Evolutionary conservation across 2,113 vertebrate species (phyloP).

Genomic region (Polyodon spathula): DNA sequence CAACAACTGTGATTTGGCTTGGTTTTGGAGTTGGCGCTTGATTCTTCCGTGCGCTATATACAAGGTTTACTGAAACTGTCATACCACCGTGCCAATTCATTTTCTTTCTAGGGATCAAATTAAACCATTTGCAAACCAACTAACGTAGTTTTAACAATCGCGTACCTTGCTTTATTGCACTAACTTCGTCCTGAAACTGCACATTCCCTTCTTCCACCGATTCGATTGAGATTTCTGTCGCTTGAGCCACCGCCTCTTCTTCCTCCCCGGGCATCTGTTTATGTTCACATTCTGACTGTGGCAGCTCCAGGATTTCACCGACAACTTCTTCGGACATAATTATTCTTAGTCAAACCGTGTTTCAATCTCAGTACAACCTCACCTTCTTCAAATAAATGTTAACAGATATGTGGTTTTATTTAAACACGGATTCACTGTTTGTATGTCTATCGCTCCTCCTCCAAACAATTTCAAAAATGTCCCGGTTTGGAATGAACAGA

Average conservation of each 20-base stretch:
- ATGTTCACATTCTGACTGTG: neutral
- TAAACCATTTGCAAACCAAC: too few relatives aligned
- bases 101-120: too few relatives aligned
- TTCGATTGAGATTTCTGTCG: neutral
- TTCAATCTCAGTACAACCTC: neutral
- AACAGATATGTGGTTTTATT: neutral
- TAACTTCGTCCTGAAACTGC: neutral
- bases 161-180: neutral
- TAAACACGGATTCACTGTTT: neutral
- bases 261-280: neutral
- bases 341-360: neutral
- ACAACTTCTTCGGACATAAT: conserved; percentile 9
- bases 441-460: neutral
- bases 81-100: too few relatives aligned
- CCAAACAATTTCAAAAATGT: conserved; percentile 38
- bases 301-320: neutral
- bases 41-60: too few relatives aligned
- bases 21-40: too few relatives aligned
- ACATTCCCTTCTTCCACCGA: neutral
- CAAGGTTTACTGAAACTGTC: too few relatives aligned
- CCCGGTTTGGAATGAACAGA: conserved; percentile 23
- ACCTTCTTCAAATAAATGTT: neutral
- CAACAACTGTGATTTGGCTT: too few relatives aligned
- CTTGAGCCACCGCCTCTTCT: neutral
- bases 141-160: neutral